Conservation (phyloP, 2,113 vertebrate species). For the Jacana jacana region DNA sequence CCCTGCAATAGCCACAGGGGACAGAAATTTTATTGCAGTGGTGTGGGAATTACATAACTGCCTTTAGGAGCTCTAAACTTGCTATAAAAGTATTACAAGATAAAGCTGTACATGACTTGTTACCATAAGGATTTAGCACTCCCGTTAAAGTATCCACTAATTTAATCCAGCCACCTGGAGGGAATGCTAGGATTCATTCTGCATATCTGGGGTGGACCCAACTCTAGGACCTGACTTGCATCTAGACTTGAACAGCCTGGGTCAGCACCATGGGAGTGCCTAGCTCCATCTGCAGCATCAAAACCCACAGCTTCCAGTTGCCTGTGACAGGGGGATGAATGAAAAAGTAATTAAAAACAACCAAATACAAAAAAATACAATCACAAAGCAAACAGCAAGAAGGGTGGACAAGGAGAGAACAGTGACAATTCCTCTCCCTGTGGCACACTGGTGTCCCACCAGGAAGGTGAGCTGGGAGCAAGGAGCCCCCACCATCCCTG, state of each 20-base stretch:
- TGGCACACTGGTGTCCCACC: neutral
- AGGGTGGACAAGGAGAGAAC: neutral
- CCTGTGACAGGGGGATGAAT: neutral
- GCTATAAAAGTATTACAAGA: neutral
- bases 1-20: neutral
- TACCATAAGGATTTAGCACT: neutral
- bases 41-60: neutral
- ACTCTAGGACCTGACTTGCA: neutral
- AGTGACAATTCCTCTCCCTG: neutral
- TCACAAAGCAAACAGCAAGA: neutral
- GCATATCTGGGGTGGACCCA: neutral
- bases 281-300: neutral
- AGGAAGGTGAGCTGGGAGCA: accelerated
- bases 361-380: neutral
- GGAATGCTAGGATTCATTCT: neutral
- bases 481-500: accelerated
- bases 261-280: neutral
- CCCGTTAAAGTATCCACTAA: neutral
- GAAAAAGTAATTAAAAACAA: neutral
- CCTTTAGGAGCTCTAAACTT: neutral
- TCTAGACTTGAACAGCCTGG: neutral
- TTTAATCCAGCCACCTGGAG: neutral
- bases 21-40: neutral
- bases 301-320: neutral
- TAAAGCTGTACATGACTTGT: neutral